phyloP scores from a whole-genome alignment of 2,888 invertebrate genomes.

The Parelbella ahira region DNA sequence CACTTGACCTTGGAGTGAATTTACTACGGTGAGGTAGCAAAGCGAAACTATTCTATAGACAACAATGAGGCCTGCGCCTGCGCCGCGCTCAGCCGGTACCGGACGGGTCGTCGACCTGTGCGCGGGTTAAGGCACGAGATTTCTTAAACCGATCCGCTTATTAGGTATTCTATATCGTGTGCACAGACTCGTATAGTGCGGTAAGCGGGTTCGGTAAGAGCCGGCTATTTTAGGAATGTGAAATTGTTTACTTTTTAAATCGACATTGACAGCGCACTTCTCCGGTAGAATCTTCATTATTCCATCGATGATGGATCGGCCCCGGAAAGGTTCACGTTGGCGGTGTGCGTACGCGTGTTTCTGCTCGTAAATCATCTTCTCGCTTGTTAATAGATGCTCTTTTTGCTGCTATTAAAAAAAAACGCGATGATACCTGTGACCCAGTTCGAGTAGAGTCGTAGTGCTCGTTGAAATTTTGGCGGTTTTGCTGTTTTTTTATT shows the following conservation, averaged over 20 bases:
- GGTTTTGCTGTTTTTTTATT: neutral
- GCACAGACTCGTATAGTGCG: conserved; percentile 29
- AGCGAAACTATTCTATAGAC: conserved; percentile 54
- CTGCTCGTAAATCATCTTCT: conserved; percentile 22
- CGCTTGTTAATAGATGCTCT: conserved; percentile 13
- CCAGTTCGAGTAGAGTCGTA: conserved; percentile 13
- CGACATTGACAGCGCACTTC: conserved; percentile 27
- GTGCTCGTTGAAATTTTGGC: too few species aligned
- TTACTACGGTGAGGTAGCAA: conserved; percentile 38
- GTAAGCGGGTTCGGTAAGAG: conserved; percentile 42
- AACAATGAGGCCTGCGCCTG: conserved; percentile 67
- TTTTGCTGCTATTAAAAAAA: conserved; percentile 12
- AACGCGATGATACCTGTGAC: conserved; percentile 11
- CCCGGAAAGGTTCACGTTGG: conserved; percentile 14
- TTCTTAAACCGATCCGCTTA: conserved; percentile 74
- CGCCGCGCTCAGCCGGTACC: conserved; percentile 60
- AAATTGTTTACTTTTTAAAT: conserved; percentile 32
- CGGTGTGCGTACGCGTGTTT: conserved; percentile 12
- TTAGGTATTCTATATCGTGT: conserved; percentile 66
- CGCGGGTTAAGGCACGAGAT: conserved; percentile 69
- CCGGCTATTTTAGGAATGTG: conserved; percentile 46
- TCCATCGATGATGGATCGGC: conserved; percentile 18
- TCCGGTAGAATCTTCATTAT: conserved; percentile 21
- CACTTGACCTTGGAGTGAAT: conserved; percentile 50
- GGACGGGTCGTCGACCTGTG: conserved; percentile 53